Evolutionary conservation across 2,888 invertebrate genomes (phyloP), one percentile per base, ranked within the genome.

Genomic region (Eucera pruinosa): DNA sequence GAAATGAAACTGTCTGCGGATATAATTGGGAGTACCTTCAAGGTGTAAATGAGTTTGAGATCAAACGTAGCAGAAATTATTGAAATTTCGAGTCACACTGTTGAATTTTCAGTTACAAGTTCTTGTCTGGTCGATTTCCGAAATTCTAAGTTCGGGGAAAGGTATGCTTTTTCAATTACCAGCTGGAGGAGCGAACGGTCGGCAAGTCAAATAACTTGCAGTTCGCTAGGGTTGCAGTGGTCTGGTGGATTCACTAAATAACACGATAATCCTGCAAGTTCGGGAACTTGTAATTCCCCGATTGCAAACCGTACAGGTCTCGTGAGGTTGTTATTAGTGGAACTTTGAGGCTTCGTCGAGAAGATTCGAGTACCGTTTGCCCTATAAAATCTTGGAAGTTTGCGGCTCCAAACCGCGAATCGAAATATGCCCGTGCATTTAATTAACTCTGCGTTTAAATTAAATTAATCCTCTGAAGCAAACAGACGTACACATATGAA

Each of bases 201-300:
- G 20, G 20, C 57, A 18, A 45, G 50, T 43, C 52, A 45, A 50
- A 47, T 65, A 75, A 73, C 60, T 76, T 48, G 61, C 20, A 75
- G 61, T 65, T 75, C 20, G 75, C 65, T 30, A 52, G 36, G 48
- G 73, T 39, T 50, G 54, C 57, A 15, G 73, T 7, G 50, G 74
- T 73, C 64, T 60, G 25, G 30, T 9, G 41, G 25, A 73, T 73
- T 65, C 74, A 33, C 65, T 75, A 73, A 64, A 65, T 73, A 75
- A 75, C 58, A 33, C 74, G 65, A 65, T 65, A 73, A 75, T 75
- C 65, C 65, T 25, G 74, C 50, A n/a, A 75, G 58, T 74, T 58
- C 43, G 11, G 47, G 45, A 75, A 74, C 64, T 75, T 54, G 74
- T 54, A 67, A 77, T 66, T 48, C 60, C 64, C 25, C 30, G 61